phyloP scores from a whole-genome alignment of 2,888 invertebrate genomes.

The Alentia gelatinosa region DNA sequence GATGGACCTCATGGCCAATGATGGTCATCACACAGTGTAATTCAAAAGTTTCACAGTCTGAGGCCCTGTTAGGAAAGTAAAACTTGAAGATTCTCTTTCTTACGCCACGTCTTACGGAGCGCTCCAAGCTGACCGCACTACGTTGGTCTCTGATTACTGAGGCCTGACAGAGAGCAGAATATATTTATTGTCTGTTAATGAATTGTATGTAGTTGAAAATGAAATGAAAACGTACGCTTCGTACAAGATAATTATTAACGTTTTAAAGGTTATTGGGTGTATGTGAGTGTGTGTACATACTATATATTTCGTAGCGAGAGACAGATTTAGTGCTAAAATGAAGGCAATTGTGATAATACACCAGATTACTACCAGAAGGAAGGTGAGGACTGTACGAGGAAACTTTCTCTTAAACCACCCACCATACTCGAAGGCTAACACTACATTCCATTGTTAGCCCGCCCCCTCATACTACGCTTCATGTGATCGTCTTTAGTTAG shows the following conservation, averaged over 20 bases:
- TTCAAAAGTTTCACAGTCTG: neutral
- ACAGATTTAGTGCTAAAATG: neutral
- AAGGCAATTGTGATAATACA: neutral
- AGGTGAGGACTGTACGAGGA: neutral
- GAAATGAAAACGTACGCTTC: neutral
- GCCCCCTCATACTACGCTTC: neutral
- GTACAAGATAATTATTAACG: neutral
- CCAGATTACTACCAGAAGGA: neutral
- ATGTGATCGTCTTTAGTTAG: neutral
- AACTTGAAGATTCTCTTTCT: no score
- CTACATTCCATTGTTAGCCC: neutral
- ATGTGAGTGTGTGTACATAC: neutral
- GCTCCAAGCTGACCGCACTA: no score
- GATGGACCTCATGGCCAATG: neutral
- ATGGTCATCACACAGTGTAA: neutral
- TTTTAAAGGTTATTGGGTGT: neutral
- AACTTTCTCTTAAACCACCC: neutral
- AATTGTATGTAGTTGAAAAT: neutral
- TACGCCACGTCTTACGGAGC: no score
- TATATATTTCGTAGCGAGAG: neutral
- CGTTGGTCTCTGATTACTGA: neutral
- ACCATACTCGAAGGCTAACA: neutral
- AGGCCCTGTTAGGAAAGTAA: no score
- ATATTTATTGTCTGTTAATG: neutral
- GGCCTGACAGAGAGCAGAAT: neutral